Evolutionary conservation across 2,113 vertebrate species (phyloP).

Genomic region (Grus americana): DNA sequence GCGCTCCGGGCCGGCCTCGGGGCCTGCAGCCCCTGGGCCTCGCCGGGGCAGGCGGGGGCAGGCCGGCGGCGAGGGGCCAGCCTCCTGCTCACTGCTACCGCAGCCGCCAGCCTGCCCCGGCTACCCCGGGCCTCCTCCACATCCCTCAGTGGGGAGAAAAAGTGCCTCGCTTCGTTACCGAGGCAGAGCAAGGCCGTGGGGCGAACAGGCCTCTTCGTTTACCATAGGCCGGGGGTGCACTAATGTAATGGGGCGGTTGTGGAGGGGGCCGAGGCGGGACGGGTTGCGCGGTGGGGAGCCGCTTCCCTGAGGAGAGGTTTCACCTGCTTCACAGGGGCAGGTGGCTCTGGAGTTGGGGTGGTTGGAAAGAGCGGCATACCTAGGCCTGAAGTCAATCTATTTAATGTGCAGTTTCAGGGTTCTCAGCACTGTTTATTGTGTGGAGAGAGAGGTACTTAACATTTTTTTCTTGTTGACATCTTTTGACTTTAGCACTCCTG

Average conservation of each 20-base stretch:
- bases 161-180: rapidly evolving
- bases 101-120: no score
- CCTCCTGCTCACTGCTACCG: no score
- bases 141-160: background rate
- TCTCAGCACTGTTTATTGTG: rapidly evolving
- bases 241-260: rapidly evolving
- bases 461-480: background rate
- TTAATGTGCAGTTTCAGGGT: rapidly evolving
- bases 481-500: background rate
- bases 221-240: background rate
- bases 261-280: background rate
- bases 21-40: background rate
- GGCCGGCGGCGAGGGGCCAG: background rate
- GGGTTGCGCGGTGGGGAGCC: background rate
- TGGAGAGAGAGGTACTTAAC: no score
- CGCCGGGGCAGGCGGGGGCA: background rate
- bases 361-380: background rate
- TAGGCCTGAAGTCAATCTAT: background rate
- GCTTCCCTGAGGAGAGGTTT: no score
- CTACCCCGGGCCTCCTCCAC: no score
- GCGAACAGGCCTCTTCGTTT: background rate
- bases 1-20: background rate
- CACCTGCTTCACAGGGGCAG: background rate
- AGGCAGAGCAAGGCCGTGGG: background rate
- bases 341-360: background rate